Base-by-base conservation (phyloP, 2,888 invertebrate species). In the Clanis bilineata region DNA sequence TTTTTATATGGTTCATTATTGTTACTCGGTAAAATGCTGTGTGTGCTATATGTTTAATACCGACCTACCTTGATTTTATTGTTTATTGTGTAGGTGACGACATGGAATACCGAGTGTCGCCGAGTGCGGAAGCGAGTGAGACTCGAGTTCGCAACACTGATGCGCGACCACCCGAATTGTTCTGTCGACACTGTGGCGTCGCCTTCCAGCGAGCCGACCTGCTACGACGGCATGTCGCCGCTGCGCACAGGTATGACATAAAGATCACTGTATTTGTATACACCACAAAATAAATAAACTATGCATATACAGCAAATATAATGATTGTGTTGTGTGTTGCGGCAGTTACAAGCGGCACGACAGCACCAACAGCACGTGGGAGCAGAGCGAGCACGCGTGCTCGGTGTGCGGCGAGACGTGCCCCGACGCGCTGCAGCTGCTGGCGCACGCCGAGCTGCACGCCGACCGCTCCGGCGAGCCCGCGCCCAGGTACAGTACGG, bases 381-480 rank as follows among this genome's bases (percentile, higher is more conserved):
- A 36, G 12, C 36, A 36, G 36, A 12, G 86, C 61, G 93, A 93
- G 62, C 96, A 96, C 80, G 93, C 95, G 66, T 97, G 97, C 81
- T 95, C 95, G 78, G 96, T 95, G 39, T 97, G 97, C 80, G 96
- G 96, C n/a, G n/a, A n/a, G n/a, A n/a, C n/a, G n/a, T n/a, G 96
- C 81, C 93, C 94, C 44, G 96, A 96, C 88, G 96, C 96, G 44
- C 47, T 63, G 9, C 76, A 92, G 92, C 64, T 96, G 68, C 89
- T 96, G 47, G 96, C 96, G 21, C 96, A 96, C 85, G 96, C 96
- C 0, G 96, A 96, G 88, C 92, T 95, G 4, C 96, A 97, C 82
- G 95, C 96, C 44, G 73, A 93, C 89, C 73, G 96, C 12, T 3
- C 39, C 36, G 10, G 94, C 55, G 62, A 43, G 63, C 62, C 60